phyloP scores from a whole-genome alignment of 2,113 vertebrate genomes.

The Zapus hudsonius region DNA sequence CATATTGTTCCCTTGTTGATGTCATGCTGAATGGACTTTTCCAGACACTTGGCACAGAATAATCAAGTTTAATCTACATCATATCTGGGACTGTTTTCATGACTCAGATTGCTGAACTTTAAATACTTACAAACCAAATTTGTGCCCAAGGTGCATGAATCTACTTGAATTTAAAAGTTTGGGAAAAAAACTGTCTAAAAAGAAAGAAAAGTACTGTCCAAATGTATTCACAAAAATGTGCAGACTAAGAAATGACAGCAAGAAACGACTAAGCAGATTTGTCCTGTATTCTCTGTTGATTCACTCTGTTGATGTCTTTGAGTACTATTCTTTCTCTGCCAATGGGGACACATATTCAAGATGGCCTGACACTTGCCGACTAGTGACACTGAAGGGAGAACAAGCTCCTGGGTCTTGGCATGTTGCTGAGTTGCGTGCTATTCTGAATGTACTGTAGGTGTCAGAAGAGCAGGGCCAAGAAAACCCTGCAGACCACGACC shows the following conservation, averaged over 20 bases:
- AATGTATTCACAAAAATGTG: neutral
- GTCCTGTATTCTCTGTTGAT: neutral
- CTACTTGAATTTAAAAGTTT: conserved; percentile 15
- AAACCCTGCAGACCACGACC: conserved; percentile 88
- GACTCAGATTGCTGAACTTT: neutral
- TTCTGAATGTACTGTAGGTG: conserved; percentile 80
- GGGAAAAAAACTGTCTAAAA: no score
- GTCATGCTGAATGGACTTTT: neutral
- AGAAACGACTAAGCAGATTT: neutral
- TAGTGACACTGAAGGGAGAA: neutral
- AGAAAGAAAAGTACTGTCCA: neutral
- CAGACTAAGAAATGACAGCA: neutral
- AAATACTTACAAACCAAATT: neutral
- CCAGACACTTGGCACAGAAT: neutral
- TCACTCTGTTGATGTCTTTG: neutral
- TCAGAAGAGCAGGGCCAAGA: conserved; percentile 89
- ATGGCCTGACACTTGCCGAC: neutral
- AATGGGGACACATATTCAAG: neutral
- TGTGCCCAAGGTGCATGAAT: neutral
- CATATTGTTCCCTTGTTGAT: neutral
- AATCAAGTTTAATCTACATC: neutral
- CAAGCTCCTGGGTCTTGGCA: neutral
- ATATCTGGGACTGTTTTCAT: conserved; percentile 1
- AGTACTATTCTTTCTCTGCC: neutral
- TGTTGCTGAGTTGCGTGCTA: neutral